Conservation (phyloP, 2,113 vertebrate genomes). For the Oncorhynchus kisutch region DNA sequence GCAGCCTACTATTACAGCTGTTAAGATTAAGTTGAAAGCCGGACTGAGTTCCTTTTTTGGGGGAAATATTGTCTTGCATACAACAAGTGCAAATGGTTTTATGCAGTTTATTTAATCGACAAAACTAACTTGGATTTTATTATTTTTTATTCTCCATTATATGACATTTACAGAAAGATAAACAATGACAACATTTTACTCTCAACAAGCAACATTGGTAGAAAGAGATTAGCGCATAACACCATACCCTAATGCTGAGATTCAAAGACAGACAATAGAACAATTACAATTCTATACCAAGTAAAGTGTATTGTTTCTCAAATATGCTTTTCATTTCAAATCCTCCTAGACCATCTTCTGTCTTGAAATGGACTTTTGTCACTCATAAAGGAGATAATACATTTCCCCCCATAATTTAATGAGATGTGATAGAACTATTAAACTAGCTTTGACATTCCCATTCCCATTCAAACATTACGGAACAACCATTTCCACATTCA, state of each 20-base stretch:
- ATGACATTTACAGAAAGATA: constrained; percentile 65
- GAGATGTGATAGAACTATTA: background rate
- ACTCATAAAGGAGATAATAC: background rate
- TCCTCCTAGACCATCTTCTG: background rate
- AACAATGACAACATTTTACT: constrained; percentile 1
- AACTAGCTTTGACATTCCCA: background rate
- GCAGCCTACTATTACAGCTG: too few relatives aligned
- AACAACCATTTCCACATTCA: background rate
- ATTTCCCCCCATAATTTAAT: background rate
- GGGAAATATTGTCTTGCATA: too few relatives aligned
- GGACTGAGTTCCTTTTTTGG: too few relatives aligned
- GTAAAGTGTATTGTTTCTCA: background rate
- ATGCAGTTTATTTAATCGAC: background rate
- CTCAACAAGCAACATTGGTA: constrained; percentile 45
- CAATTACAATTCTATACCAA: background rate
- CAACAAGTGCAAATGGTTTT: background rate
- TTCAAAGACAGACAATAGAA: background rate
- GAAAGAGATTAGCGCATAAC: background rate
- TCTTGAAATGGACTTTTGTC: too few relatives aligned
- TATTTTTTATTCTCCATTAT: constrained; percentile 48
- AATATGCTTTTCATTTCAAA: background rate
- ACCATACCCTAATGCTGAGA: background rate
- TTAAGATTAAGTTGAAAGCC: too few relatives aligned
- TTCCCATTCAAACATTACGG: background rate
- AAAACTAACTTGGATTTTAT: background rate